phyloP scores from a whole-genome alignment of 2,888 invertebrate species.

The Drosophila neotestacea region DNA sequence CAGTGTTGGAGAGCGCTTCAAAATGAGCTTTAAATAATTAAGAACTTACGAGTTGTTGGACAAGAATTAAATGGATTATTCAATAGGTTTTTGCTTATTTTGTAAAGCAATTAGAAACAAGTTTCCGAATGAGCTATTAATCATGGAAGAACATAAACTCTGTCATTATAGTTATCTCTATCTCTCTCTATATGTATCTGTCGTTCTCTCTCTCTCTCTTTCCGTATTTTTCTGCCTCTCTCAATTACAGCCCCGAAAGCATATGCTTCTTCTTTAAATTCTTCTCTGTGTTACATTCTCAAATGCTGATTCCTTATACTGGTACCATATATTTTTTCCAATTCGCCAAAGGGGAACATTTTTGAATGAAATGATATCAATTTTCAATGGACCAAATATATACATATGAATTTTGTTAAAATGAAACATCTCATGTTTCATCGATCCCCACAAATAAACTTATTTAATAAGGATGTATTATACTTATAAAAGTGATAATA shows the following conservation, averaged over 20 bases:
- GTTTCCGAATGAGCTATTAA: not conserved
- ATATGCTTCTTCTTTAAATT: not conserved
- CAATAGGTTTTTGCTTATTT: not conserved
- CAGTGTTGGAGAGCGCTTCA: conserved; percentile 15
- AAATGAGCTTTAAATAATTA: conserved; percentile 1
- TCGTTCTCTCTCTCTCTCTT: not conserved
- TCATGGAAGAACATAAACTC: not conserved
- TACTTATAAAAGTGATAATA: too few species aligned
- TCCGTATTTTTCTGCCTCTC: not conserved
- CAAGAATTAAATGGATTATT: not conserved
- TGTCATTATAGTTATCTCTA: not conserved
- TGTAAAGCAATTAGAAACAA: conserved; percentile 6
- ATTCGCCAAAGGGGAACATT: too few species aligned
- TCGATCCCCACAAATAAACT: not conserved
- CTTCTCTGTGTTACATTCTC: not conserved
- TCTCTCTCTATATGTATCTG: not conserved
- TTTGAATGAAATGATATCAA: too few species aligned
- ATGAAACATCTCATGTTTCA: too few species aligned
- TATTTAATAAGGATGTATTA: too few species aligned
- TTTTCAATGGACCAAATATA: too few species aligned
- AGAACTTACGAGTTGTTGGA: not conserved
- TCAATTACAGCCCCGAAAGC: too few species aligned
- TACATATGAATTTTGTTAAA: too few species aligned
- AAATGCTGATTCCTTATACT: not conserved
- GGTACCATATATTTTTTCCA: not conserved